A percentile compares a stretch with the other conserved stretches of the same genome.
phyloP scores from a whole-genome alignment of 2,888 invertebrate genomes.

The Byasa hedistus region DNA sequence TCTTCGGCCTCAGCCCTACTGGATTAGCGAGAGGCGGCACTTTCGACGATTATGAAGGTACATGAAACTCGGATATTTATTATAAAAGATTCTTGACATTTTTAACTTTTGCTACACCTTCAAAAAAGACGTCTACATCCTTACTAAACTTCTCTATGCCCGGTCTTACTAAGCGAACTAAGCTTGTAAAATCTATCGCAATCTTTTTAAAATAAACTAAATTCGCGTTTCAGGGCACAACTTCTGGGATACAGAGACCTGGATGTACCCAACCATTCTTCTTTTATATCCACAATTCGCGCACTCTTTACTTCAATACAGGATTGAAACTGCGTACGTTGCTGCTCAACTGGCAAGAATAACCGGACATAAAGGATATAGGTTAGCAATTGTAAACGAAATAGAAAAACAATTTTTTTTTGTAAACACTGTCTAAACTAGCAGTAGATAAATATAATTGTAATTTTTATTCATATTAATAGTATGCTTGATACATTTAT shows the following conservation, averaged over 20 bases:
- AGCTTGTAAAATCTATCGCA: not conserved
- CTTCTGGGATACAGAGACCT: constrained; percentile 83
- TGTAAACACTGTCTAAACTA: not conserved
- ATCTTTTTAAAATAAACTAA: not conserved
- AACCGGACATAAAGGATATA: constrained; percentile 78
- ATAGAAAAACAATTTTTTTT: not conserved
- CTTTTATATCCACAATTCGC: constrained; percentile 74
- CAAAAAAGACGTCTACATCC: too few relatives aligned
- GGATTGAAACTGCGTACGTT: constrained; percentile 69
- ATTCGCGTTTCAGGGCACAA: constrained; percentile 73
- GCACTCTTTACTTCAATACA: constrained; percentile 73
- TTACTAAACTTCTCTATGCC: too few relatives aligned
- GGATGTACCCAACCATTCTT: constrained; percentile 81
- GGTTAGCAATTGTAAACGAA: constrained; percentile 46
- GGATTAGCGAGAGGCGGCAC: constrained; percentile 78
- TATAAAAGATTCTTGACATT: not conserved
- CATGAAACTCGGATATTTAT: not conserved
- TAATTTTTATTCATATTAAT: not conserved
- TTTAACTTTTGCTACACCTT: too few relatives aligned
- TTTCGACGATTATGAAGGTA: constrained; percentile 74
- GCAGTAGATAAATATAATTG: not conserved
- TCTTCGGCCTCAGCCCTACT: constrained; percentile 80
- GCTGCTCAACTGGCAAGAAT: constrained; percentile 73
- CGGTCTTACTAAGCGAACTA: too few relatives aligned
- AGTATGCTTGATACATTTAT: too few relatives aligned